Conservation (phyloP, 2,113 vertebrate genomes). For the Corydoras sp. region DNA sequence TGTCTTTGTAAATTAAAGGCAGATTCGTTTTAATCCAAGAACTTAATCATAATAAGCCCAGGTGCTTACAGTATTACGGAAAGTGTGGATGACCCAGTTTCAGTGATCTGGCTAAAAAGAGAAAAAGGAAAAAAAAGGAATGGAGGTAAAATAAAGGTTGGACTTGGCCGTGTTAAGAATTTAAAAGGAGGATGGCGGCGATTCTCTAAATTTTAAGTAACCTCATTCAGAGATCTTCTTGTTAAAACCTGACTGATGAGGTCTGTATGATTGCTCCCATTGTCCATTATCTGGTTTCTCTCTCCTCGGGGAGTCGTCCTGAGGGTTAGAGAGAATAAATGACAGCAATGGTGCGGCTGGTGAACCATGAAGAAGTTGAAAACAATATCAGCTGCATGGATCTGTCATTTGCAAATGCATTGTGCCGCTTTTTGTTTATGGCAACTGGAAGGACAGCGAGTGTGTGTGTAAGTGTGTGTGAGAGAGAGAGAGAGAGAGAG, state of each 20-base stretch:
- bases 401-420: slow-evolving; percentile 72
- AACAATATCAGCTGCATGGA: slow-evolving; percentile 75
- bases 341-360: slow-evolving; percentile 60
- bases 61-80: background rate
- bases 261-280: slow-evolving; percentile 54
- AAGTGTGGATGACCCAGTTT: background rate
- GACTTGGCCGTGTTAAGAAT: background rate
- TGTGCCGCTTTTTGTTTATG: slow-evolving; percentile 66
- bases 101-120: background rate
- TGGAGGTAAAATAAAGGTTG: background rate
- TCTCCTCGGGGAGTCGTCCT: slow-evolving; percentile 53
- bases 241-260: slow-evolving; percentile 47
- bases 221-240: slow-evolving; percentile 48
- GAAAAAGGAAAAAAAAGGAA: background rate
- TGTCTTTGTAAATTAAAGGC: background rate
- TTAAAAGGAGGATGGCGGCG: background rate
- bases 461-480: slow-evolving; percentile 4
- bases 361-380: slow-evolving; percentile 71
- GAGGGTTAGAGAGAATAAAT: slow-evolving; percentile 55
- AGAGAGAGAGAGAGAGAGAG: slow-evolving; percentile 20
- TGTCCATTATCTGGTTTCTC: slow-evolving; percentile 56
- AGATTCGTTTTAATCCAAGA: no score
- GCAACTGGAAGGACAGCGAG: slow-evolving; percentile 54
- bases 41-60: no score
- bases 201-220: slow-evolving; percentile 36